A percentile compares a stretch with the other conserved stretches of the same genome.
phyloP scores from a whole-genome alignment of 53 echinoderm and acorn worm genomes.

The Patiria pectinifera region DNA sequence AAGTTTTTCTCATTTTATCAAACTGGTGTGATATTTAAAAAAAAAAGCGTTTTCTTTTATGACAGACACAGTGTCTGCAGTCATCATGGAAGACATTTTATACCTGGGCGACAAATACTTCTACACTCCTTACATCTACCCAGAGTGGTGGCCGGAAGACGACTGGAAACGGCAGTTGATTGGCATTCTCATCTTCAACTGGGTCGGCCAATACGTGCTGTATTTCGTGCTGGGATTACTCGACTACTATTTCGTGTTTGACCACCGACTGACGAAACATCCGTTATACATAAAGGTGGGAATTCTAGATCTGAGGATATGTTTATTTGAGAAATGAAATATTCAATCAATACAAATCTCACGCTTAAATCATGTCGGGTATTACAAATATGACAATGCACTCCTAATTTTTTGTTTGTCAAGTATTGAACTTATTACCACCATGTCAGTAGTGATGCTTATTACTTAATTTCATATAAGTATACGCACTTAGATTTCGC shows the following conservation, averaged over 20 bases:
- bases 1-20: no score
- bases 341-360: no score
- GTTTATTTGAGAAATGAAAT: neutral
- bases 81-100: slow-evolving; percentile 85
- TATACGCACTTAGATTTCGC: no score
- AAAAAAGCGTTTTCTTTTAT: neutral
- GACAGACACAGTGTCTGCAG: neutral
- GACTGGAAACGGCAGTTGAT: slow-evolving; percentile 83
- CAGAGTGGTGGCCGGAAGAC: slow-evolving; percentile 83
- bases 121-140: slow-evolving; percentile 81
- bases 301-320: neutral
- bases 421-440: no score
- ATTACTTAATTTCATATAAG: no score
- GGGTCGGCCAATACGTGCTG: slow-evolving; percentile 68
- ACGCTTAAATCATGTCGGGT: neutral
- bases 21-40: neutral
- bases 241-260: slow-evolving; percentile 80
- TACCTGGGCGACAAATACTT: slow-evolving; percentile 71
- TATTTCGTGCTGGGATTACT: slow-evolving; percentile 66
- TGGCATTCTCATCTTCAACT: slow-evolving; percentile 74
- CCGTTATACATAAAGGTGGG: slow-evolving; percentile 77
- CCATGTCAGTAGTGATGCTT: no score
- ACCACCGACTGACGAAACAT: slow-evolving; percentile 79
- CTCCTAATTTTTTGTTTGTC: no score
- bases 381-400: no score